These are phyloP conservation scores for Engraulis encrasicolus DNA, from an alignment of 2,113 vertebrate genomes.

Conservation along the genomic window DNA sequence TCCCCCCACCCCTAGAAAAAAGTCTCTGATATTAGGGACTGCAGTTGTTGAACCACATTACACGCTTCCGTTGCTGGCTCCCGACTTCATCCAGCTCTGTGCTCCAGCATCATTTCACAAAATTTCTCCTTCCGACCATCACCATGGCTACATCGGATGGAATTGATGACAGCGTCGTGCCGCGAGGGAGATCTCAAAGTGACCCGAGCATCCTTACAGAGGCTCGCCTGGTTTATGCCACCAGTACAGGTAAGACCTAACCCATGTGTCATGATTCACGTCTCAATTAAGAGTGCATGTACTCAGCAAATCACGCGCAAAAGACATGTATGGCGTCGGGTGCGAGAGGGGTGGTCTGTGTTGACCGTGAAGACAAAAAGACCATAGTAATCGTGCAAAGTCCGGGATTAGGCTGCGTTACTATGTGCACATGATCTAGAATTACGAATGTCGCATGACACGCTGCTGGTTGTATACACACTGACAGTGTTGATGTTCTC, in stretches of 20 bases:
- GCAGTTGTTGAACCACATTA: slow-evolving; percentile 58
- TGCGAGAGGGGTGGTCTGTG: background rate
- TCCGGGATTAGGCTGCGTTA: background rate
- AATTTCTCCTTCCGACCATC: slow-evolving; percentile 53
- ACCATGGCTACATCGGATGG: slow-evolving; percentile 86
- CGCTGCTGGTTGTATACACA: background rate
- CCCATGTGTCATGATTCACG: slow-evolving; percentile 3
- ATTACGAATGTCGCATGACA: background rate
- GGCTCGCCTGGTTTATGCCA: slow-evolving; percentile 71
- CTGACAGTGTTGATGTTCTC: background rate
- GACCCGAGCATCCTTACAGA: slow-evolving; percentile 92
- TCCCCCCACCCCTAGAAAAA: slow-evolving; percentile 55
- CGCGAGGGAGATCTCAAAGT: slow-evolving; percentile 89
- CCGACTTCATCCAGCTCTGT: slow-evolving; percentile 42
- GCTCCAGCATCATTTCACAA: slow-evolving; percentile 53
- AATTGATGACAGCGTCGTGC: slow-evolving; percentile 81
- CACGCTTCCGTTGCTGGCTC: slow-evolving; percentile 59
- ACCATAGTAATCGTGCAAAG: background rate
- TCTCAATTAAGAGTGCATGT: background rate
- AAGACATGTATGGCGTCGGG: background rate
- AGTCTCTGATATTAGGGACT: slow-evolving; percentile 59
- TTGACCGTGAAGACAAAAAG: background rate
- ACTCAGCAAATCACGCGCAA: background rate
- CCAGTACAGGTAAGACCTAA: slow-evolving; percentile 78
- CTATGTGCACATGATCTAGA: background rate